These are phyloP conservation scores for Aulostomus chinensis DNA, from an alignment of 2,797 vertebrate genomes.

Conservation along the genomic window DNA sequence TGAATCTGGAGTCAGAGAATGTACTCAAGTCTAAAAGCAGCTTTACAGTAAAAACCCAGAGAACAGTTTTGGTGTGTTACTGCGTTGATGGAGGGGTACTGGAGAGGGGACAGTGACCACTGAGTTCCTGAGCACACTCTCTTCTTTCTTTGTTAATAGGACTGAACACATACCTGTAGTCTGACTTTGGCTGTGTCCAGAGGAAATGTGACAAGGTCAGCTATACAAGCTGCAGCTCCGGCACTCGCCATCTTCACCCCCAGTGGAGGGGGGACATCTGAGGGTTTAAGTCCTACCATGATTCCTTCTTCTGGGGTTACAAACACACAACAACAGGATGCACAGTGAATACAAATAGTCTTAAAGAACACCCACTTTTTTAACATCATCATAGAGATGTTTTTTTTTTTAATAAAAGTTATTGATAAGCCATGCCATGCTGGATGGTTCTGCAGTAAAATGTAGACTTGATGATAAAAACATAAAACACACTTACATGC, in stretches of 20 bases:
- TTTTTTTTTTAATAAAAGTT: too few relatives aligned
- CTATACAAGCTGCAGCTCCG: constrained; percentile 84
- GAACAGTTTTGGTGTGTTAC: too few relatives aligned
- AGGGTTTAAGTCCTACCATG: constrained; percentile 85
- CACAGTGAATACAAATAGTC: not conserved
- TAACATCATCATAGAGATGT: too few relatives aligned
- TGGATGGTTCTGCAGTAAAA: not conserved
- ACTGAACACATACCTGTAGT: constrained; percentile 80
- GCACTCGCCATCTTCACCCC: constrained; percentile 87
- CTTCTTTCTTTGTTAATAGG: not conserved
- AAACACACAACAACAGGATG: not conserved
- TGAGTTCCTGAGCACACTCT: too few relatives aligned
- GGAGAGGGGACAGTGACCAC: too few relatives aligned
- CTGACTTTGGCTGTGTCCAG: constrained; percentile 93
- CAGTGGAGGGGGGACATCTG: constrained; percentile 82
- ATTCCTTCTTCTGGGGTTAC: constrained; percentile 4
- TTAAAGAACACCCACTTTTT: too few relatives aligned
- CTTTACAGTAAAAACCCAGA: constrained; percentile 2
- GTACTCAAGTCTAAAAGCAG: constrained; percentile 10
- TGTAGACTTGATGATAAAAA: constrained; percentile 4
- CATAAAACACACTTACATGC: constrained; percentile 60
- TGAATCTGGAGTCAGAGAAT: constrained; percentile 79
- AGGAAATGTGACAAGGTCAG: constrained; percentile 88
- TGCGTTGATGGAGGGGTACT: too few relatives aligned
- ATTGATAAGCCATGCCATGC: too few relatives aligned